Base-by-base conservation (phyloP, 2,113 vertebrate genomes). In the Tor tambroides region DNA sequence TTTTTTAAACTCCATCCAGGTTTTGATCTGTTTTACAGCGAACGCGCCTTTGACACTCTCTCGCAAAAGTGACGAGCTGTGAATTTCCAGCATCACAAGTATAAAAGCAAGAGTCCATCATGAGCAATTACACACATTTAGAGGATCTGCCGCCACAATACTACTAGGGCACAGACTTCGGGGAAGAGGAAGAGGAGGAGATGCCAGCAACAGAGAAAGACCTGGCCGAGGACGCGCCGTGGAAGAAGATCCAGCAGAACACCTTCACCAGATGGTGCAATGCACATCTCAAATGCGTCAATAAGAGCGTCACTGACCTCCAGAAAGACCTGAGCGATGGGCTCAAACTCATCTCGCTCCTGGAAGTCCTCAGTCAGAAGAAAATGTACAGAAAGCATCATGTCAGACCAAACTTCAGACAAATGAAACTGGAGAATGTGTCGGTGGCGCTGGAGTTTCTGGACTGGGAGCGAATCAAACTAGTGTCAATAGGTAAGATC, bases 201-300 rank as follows among this genome's bases (percentile, higher is more conserved):
- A 96, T 98, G 94, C 97, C 98, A 0, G 97, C 97, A 90, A 96
- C 97, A 1, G 98, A 99, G 94, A 99, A 99, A 92, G 98, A 99
- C 90, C 93, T 99, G 80, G 97, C 97, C 0, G 98, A 99, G 93
- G 97, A 99, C 91, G 98, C 98, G 59, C 97, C 98, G 0, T 99
- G 98, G 98, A 99, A 99, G 95, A 98, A 98, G 94, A 99, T 99
- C 94, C 98, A 99, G 92, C 98, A 99, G 94, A 98, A 99, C 96
- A 98, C 98, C 2, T 99, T 98, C 95, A 98, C 98, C 5, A 95
- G 98, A 85, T 98, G 98, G 98, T 98, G 97, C 93, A 99, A 98
- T 87, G 94, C 98, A 91, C 97, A 98, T 91, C 96, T 98, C 67
- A 97, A 97, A 91, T 97, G 96, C 85, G 93, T 97, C 90, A 96